Percentiles rank a stretch among this genome's conserved stretches.
These are phyloP conservation scores for Cydia splendana DNA, from an alignment of 1,140 invertebrate genomes.

Conservation along the genomic window DNA sequence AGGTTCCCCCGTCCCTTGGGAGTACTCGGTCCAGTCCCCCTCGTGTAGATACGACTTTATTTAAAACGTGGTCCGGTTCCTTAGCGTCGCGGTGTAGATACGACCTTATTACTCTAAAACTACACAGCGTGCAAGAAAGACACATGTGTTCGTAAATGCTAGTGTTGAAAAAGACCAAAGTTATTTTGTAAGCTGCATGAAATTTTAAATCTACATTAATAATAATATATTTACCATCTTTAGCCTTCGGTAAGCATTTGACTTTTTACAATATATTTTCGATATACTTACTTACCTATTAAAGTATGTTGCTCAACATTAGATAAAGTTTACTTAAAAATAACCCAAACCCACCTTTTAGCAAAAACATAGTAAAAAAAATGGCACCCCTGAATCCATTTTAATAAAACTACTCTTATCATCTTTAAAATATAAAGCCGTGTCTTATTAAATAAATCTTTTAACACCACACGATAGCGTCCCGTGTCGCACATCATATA, in stretches of 20 bases:
- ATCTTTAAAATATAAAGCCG: not conserved
- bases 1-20: constrained; percentile 1
- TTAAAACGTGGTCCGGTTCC: not conserved
- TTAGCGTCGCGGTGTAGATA: not conserved
- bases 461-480: not conserved
- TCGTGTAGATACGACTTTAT: not conserved
- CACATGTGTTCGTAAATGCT: not conserved
- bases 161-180: not conserved
- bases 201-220: not conserved
- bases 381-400: not conserved
- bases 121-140: not conserved
- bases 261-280: too few species aligned
- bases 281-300: too few species aligned
- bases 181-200: not conserved
- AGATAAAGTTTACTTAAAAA: too few species aligned
- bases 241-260: too few species aligned
- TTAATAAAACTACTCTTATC: not conserved
- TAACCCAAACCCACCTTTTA: too few species aligned
- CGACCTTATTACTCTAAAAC: not conserved
- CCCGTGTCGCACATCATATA: not conserved
- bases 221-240: not conserved
- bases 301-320: too few species aligned
- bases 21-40: not conserved
- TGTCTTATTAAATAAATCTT: not conserved
- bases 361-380: too few species aligned